Evolutionary conservation across 2,113 vertebrate species (phyloP).

Genomic region (Euleptes europaea): DNA sequence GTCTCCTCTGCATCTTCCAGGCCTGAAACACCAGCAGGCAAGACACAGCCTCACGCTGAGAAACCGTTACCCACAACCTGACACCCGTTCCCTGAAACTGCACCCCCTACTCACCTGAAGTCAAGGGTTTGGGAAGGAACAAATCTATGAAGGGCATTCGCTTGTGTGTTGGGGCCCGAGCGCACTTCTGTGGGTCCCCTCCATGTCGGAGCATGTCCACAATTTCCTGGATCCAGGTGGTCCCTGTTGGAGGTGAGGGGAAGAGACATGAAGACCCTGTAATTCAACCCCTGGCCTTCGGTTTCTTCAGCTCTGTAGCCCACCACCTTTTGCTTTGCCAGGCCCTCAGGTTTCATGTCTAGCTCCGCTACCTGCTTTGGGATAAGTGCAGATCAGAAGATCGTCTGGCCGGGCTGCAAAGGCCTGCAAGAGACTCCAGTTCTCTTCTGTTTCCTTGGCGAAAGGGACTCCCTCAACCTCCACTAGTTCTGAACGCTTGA

Average conservation of each 20-base stretch:
- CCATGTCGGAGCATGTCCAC: constrained; percentile 63
- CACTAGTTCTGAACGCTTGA: not conserved
- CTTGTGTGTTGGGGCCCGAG: constrained; percentile 34
- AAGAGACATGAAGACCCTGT: not conserved
- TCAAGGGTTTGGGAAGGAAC: not conserved
- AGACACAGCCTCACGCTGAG: not conserved
- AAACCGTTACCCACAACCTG: not conserved
- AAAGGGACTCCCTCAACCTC: constrained; percentile 69
- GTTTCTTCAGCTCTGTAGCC: not conserved
- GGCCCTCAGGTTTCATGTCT: not conserved
- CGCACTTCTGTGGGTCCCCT: constrained; percentile 50
- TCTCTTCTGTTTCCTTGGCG: constrained; percentile 63
- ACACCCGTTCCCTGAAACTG: not conserved
- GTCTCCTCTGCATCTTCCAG: constrained; percentile 24
- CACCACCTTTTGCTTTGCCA: not conserved
- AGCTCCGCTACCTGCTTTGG: constrained; percentile 78
- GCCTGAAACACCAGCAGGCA: constrained; percentile 27
- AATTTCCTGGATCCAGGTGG: constrained; percentile 32
- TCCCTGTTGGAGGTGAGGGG: not conserved
- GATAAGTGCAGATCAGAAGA: constrained; percentile 80
- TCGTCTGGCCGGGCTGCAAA: constrained; percentile 81
- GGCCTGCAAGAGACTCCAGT: constrained; percentile 76
- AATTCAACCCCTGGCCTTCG: not conserved
- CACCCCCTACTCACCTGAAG: constrained; percentile 27
- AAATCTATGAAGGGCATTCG: constrained; percentile 63